Conservation (phyloP, 2,797 vertebrate genomes). For the Falco naumanni region DNA sequence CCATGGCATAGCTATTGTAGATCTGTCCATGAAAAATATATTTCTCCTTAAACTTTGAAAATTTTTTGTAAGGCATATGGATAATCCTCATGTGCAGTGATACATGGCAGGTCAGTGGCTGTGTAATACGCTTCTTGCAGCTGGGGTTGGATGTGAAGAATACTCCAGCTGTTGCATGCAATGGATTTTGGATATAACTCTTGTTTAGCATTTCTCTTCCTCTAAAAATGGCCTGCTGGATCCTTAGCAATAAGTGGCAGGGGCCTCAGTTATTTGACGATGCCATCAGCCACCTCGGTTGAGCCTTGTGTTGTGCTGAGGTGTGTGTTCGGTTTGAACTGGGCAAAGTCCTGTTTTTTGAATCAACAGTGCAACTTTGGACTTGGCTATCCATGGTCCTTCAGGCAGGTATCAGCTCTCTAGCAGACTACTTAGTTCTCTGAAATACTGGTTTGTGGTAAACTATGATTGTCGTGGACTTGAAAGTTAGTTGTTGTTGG, state of each 20-base stretch:
- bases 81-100: fast-evolving
- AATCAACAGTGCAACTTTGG: too few relatives aligned
- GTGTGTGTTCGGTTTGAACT: background rate
- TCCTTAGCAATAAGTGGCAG: background rate
- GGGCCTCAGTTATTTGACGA: fast-evolving
- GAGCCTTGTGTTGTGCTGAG: background rate
- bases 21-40: fast-evolving
- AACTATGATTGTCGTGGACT: fast-evolving
- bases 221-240: background rate
- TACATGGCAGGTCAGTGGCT: too few relatives aligned
- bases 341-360: too few relatives aligned
- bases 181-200: background rate
- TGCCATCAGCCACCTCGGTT: too few relatives aligned
- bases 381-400: too few relatives aligned
- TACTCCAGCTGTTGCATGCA: background rate
- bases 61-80: background rate
- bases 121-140: fast-evolving
- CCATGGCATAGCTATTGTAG: too few relatives aligned
- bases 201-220: background rate
- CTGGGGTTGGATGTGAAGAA: too few relatives aligned
- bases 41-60: fast-evolving
- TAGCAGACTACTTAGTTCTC: fast-evolving
- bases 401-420: background rate
- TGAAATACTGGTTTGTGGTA: fast-evolving
- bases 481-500: background rate